Evolutionary conservation across 2,113 vertebrate genomes (phyloP), one percentile per base, ranked within the genome.

Genomic region (Micromys minutus): DNA sequence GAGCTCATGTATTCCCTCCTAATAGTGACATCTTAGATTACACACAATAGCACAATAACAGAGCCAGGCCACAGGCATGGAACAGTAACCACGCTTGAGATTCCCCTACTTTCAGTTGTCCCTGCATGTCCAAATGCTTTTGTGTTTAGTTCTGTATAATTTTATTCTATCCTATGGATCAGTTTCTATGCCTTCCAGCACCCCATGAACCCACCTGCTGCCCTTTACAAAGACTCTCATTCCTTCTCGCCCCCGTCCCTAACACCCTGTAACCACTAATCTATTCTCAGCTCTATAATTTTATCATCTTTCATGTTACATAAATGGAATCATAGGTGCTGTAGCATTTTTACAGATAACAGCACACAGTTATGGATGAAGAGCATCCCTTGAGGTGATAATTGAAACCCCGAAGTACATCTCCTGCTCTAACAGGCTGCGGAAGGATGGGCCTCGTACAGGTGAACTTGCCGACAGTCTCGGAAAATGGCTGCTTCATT

Each of bases 201-300:
- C 71, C 39, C 19, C 17, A 86, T n/a, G 50, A 69, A 50, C 59
- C 79, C n/a, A 11, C 50, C 26, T 21, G 59, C 57, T 86, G 50
- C 59, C 59, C 80, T 94, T 77, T 31, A 76, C 42, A 50, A 77
- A 24, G 45, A 69, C 71, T 31, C 12, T 34, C 3, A 69, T 47
- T 85, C 71, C 16, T 59, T 77, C 57, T 45, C 0, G 0, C 57
- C 71, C 36, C 63, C 71, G 90, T 50, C 59, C 55, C 22, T 89
- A 93, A 52, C 39, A 91, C 59, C n/a, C 59, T 21, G 39, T 12
- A 72, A 52, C 76, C 12, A 50, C 72, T 86, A 77, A 94, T 87
- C 89, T 94, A 50, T 65, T 92, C 89, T 89, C 83, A 93, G 36
- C 59, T 91, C 89, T 94, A 63, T 81, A 86, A 93, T 96, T 94